A percentile compares a stretch with the other conserved stretches of the same genome.
phyloP scores from a whole-genome alignment of 2,888 invertebrate species.

The Cryptophagus acutangulus region DNA sequence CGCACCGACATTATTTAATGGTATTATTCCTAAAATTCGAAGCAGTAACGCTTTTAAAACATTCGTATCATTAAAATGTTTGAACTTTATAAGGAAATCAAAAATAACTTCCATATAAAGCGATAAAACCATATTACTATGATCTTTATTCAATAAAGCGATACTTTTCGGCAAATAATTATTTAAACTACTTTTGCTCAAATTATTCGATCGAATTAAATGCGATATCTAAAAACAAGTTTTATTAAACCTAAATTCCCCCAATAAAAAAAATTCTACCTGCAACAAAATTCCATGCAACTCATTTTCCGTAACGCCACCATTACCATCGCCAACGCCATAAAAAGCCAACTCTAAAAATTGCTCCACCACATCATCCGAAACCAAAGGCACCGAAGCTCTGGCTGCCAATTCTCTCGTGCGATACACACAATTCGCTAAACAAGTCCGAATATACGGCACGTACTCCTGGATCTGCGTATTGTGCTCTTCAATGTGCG shows the following conservation, averaged over 20 bases:
- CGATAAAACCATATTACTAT: neutral
- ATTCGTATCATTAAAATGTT: conserved; percentile 23
- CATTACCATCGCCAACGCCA: conserved; percentile 26
- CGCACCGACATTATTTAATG: conserved; percentile 13
- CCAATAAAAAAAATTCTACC: conserved; percentile 44
- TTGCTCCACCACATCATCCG: conserved; percentile 38
- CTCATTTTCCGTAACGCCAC: conserved; percentile 55
- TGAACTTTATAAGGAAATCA: conserved; percentile 18
- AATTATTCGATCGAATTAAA: conserved; percentile 31
- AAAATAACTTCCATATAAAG: neutral
- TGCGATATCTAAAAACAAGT: conserved; percentile 33
- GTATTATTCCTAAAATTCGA: conserved; percentile 21
- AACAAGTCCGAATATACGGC: conserved; percentile 60
- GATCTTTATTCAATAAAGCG: neutral
- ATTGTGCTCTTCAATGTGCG: conserved; percentile 64
- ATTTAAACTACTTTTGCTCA: conserved; percentile 10
- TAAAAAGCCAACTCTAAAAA: conserved; percentile 34
- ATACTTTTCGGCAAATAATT: neutral
- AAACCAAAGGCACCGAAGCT: conserved; percentile 60
- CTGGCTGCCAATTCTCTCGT: conserved; percentile 69
- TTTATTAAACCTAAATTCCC: neutral
- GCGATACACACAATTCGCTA: conserved; percentile 60
- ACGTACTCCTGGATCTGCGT: conserved; percentile 60
- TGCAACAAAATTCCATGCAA: conserved; percentile 65
- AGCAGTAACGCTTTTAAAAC: conserved; percentile 27